These are phyloP conservation scores for Melanotaenia boesemani DNA, from an alignment of 2,797 vertebrate genomes.

Conservation along the genomic window DNA sequence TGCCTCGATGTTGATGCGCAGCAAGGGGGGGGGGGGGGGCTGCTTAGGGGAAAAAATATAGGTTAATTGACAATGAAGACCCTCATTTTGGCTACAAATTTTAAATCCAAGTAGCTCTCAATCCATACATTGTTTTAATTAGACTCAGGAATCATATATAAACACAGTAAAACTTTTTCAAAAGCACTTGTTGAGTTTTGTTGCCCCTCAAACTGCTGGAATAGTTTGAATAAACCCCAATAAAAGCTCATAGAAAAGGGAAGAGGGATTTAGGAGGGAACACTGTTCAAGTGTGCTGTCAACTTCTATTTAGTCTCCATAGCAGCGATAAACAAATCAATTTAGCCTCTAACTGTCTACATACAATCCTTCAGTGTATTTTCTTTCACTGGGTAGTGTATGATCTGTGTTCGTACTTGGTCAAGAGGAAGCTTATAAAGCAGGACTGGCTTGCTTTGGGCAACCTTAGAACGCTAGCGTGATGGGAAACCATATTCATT, in stretches of 20 bases:
- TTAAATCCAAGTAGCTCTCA: neutral
- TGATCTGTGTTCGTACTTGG: too few species aligned
- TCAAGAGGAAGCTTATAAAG: neutral
- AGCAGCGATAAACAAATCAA: neutral
- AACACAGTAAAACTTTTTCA: neutral
- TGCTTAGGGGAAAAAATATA: neutral
- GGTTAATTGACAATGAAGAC: neutral
- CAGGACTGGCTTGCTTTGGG: neutral
- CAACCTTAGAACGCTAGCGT: neutral
- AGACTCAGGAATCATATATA: constrained; percentile 7
- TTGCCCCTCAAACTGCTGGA: neutral
- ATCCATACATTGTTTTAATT: neutral
- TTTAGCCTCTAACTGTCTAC: neutral
- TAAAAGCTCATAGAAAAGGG: neutral
- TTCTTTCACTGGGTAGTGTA: too few species aligned
- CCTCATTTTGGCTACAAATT: neutral
- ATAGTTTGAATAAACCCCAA: neutral
- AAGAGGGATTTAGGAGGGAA: neutral
- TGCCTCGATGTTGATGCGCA: constrained; percentile 32
- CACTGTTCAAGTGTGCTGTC: neutral
- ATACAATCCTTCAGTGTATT: too few species aligned
- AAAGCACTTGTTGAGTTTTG: neutral
- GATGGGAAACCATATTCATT: neutral
- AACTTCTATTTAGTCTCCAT: neutral
- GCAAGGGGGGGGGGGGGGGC: neutral